These are phyloP conservation scores for Sesamia inferens DNA, from an alignment of 2,888 invertebrate species.

Conservation along the genomic window DNA sequence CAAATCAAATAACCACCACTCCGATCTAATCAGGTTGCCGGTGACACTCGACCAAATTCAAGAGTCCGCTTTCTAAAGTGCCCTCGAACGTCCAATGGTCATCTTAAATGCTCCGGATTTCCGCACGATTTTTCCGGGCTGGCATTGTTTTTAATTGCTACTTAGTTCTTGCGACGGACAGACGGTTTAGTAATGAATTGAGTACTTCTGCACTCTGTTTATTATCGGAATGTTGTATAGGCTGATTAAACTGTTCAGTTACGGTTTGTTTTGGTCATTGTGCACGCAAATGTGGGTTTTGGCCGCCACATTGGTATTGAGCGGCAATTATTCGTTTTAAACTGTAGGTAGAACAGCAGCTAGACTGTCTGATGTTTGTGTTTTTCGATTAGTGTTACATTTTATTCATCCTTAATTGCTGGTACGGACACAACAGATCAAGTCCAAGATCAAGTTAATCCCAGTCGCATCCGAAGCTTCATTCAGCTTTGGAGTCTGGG, in stretches of 20 bases:
- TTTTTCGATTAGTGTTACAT: background rate
- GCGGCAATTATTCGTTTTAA: slow-evolving; percentile 27
- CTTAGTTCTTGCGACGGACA: slow-evolving; percentile 75
- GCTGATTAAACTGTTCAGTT: slow-evolving; percentile 52
- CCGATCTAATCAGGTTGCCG: slow-evolving; percentile 80
- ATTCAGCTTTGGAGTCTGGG: no score
- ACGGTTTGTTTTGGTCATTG: slow-evolving; percentile 40
- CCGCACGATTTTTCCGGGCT: slow-evolving; percentile 70
- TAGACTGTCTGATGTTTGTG: slow-evolving; percentile 1
- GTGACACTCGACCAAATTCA: slow-evolving; percentile 76
- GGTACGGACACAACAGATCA: slow-evolving; percentile 14
- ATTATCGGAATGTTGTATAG: slow-evolving; percentile 55
- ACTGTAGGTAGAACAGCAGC: slow-evolving; percentile 19
- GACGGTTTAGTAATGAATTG: slow-evolving; percentile 74
- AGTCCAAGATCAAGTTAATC: no score
- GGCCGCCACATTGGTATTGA: slow-evolving; percentile 10
- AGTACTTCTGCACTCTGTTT: slow-evolving; percentile 57
- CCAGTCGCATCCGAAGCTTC: no score
- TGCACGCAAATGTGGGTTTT: slow-evolving; percentile 16
- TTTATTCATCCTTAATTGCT: slow-evolving; percentile 35
- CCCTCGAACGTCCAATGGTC: slow-evolving; percentile 68
- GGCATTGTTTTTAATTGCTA: slow-evolving; percentile 83
- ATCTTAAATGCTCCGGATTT: slow-evolving; percentile 68
- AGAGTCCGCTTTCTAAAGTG: slow-evolving; percentile 72
- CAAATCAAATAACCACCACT: slow-evolving; percentile 78